Evolutionary conservation across 2,797 vertebrate genomes (phyloP).

Genomic region (Pseudotriccus pelzelni): DNA sequence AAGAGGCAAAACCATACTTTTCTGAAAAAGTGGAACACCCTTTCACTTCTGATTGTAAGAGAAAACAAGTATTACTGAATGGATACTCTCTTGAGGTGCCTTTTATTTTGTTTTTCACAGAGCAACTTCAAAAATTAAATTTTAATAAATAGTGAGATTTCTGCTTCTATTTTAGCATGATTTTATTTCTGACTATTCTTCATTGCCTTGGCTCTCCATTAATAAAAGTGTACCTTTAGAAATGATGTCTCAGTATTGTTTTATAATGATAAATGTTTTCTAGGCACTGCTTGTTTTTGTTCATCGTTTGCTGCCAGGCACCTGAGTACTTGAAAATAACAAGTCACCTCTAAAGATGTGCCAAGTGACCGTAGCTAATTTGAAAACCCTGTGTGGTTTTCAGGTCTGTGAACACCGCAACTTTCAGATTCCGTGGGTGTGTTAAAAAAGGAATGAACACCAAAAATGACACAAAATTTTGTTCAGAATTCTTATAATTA

Average conservation of each 20-base stretch:
- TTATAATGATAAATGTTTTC: constrained; percentile 42
- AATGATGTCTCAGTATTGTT: not conserved
- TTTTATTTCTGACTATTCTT: not conserved
- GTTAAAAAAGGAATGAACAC: not conserved
- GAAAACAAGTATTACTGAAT: not conserved
- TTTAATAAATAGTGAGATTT: not conserved
- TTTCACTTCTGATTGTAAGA: not conserved
- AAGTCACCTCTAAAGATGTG: constrained; percentile 14
- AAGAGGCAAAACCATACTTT: not conserved
- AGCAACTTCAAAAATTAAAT: not conserved
- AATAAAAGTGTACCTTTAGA: not conserved
- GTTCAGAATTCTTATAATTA: not conserved
- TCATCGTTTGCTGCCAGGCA: not conserved
- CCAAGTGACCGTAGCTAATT: not conserved
- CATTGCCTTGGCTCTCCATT: not conserved
- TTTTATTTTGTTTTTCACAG: not conserved
- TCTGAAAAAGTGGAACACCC: not conserved
- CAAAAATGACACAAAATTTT: not conserved
- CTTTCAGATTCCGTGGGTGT: not conserved
- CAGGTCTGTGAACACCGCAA: not conserved
- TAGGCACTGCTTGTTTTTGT: not conserved
- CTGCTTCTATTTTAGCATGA: not conserved
- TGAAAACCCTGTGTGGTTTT: not conserved
- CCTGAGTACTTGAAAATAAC: constrained; percentile 4
- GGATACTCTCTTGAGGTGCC: not conserved